A percentile compares a stretch with the other conserved stretches of the same genome.
These are phyloP conservation scores for Spea bombifrons DNA, from an alignment of 2,113 vertebrate genomes.

Conservation along the genomic window DNA sequence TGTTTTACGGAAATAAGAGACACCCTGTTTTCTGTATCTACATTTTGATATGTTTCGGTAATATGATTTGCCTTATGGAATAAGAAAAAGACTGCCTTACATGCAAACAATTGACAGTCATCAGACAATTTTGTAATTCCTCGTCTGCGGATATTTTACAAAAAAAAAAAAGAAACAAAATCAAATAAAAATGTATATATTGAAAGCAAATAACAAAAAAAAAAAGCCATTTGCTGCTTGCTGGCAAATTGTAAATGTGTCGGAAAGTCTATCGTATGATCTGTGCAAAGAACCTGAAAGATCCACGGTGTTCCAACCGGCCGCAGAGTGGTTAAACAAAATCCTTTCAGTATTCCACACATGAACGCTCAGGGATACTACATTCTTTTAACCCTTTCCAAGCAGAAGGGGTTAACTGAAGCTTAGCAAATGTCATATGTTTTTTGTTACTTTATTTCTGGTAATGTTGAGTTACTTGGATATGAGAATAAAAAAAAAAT, in stretches of 20 bases:
- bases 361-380: conserved; percentile 38
- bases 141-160: conserved; percentile 9
- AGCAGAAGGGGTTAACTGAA: conserved; percentile 32
- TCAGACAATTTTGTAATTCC: conserved; percentile 20
- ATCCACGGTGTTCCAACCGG: conserved; percentile 24
- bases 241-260: conserved; percentile 16
- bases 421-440: conserved; percentile 12
- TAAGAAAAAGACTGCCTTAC: conserved; percentile 43
- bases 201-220: conserved; percentile 6
- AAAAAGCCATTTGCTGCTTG: conserved; percentile 9
- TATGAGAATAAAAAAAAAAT: background rate
- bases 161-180: conserved; percentile 12
- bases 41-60: conserved; percentile 29
- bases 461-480: background rate
- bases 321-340: conserved; percentile 30
- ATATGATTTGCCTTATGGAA: conserved; percentile 45
- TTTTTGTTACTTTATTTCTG: conserved; percentile 18
- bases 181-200: background rate
- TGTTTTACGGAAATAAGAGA: conserved; percentile 37
- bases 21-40: conserved; percentile 18
- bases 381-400: conserved; percentile 25
- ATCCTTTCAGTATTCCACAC: conserved; percentile 41
- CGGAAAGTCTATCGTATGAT: conserved; percentile 3
- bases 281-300: conserved; percentile 24
- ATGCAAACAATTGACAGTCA: conserved; percentile 33